Evolutionary conservation across 2,797 vertebrate species (phyloP).

Genomic region (Acropternis orthonyx): DNA sequence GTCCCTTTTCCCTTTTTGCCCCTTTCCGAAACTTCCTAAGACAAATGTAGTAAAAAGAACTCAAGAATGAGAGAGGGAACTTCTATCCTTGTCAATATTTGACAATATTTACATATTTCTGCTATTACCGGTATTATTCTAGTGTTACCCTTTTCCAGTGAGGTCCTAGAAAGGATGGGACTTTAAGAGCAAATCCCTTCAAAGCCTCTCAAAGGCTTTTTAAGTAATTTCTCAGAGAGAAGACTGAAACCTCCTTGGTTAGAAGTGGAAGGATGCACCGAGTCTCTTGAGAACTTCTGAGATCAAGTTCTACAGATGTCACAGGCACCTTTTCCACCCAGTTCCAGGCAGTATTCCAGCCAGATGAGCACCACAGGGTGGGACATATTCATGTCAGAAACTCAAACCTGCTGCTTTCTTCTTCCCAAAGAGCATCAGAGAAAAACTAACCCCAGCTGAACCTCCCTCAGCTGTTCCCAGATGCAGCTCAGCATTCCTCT

Average conservation of each 20-base stretch:
- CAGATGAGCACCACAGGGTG: background rate
- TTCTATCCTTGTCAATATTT: background rate
- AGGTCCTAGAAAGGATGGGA: background rate
- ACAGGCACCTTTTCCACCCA: rapidly evolving
- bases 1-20: no score
- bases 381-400: background rate
- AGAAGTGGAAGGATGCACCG: background rate
- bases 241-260: background rate
- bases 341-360: background rate
- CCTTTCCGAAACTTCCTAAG: background rate
- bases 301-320: background rate
- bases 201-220: background rate
- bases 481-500: background rate
- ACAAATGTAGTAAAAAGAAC: background rate
- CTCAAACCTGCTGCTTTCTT: background rate
- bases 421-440: background rate
- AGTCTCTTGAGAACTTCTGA: background rate
- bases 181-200: background rate
- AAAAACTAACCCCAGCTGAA: background rate
- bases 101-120: background rate
- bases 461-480: background rate
- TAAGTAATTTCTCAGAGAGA: background rate
- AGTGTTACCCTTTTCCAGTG: background rate
- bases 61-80: background rate
- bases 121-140: background rate